phyloP scores from a whole-genome alignment of 2,113 vertebrate genomes.

The Hippolais icterina region DNA sequence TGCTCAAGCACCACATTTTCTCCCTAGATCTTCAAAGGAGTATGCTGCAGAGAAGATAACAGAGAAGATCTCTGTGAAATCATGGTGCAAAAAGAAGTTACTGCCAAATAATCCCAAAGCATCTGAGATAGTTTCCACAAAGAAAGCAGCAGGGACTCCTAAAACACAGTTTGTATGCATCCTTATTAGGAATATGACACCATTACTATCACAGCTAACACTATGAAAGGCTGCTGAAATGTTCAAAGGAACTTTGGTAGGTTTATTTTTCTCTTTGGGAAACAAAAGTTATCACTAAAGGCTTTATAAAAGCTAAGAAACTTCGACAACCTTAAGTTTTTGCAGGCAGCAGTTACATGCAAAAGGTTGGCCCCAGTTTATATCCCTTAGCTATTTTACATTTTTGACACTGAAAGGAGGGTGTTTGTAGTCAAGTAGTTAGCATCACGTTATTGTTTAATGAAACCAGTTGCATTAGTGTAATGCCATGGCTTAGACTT shows the following conservation, averaged over 20 bases:
- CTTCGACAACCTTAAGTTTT: not conserved
- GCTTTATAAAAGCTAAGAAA: constrained; percentile 5
- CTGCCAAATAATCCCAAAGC: constrained; percentile 36
- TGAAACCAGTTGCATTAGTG: not conserved
- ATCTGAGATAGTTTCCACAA: constrained; percentile 44
- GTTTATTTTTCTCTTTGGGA: constrained; percentile 41
- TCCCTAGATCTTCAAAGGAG: constrained; percentile 19
- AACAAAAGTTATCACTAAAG: constrained; percentile 23
- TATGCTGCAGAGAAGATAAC: constrained; percentile 3
- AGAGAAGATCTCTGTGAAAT: constrained; percentile 36
- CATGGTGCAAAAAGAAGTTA: constrained; percentile 14
- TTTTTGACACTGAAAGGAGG: not conserved
- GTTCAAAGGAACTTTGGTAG: constrained; percentile 35
- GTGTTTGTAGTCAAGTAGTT: not conserved
- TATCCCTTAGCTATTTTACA: not conserved
- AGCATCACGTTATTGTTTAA: constrained; percentile 7
- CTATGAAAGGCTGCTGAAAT: constrained; percentile 31
- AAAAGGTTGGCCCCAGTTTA: not conserved
- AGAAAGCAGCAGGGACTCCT: constrained; percentile 39
- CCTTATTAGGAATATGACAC: constrained; percentile 34
- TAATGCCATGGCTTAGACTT: not conserved
- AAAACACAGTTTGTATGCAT: constrained; percentile 11
- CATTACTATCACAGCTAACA: constrained; percentile 7
- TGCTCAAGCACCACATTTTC: not conserved
- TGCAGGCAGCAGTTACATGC: not conserved